Evolutionary conservation across 2,797 vertebrate genomes (phyloP).

Genomic region (Sternarchorhynchus goeldii): DNA sequence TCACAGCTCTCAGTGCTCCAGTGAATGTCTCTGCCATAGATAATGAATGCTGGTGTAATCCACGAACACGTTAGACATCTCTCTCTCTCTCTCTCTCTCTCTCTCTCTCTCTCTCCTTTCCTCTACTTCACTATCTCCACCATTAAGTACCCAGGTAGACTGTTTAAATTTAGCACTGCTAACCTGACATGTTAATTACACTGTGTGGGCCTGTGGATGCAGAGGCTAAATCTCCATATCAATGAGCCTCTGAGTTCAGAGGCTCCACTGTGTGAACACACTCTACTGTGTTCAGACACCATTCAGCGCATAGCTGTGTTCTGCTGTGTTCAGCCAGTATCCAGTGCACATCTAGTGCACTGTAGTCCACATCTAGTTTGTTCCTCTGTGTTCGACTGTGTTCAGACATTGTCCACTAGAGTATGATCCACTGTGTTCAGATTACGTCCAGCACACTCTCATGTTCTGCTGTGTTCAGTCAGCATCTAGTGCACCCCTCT

Average conservation of each 20-base stretch:
- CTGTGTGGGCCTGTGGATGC: slow-evolving; percentile 45
- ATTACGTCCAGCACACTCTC: too few relatives aligned
- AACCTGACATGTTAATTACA: slow-evolving; percentile 70
- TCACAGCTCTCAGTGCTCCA: slow-evolving; percentile 34
- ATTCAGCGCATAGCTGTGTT: too few relatives aligned
- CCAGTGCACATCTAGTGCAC: too few relatives aligned
- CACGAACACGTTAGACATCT: slow-evolving; percentile 28
- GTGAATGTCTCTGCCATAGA: slow-evolving; percentile 32
- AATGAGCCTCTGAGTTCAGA: slow-evolving; percentile 42
- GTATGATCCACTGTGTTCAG: too few relatives aligned
- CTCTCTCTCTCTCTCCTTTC: slow-evolving; percentile 18
- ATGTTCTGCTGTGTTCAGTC: too few relatives aligned
- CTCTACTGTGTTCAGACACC: too few relatives aligned
- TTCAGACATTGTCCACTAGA: too few relatives aligned
- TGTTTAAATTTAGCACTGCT: slow-evolving; percentile 69
- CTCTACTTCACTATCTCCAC: slow-evolving; percentile 18
- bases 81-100: slow-evolving; percentile 40
- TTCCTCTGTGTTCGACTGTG: too few relatives aligned
- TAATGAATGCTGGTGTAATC: slow-evolving; percentile 50
- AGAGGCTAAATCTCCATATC: slow-evolving; percentile 55
- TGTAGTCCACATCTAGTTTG: too few relatives aligned
- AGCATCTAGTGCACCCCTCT: too few relatives aligned
- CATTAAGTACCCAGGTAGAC: slow-evolving; percentile 62
- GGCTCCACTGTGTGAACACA: too few relatives aligned
- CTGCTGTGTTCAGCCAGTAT: too few relatives aligned